Base-by-base conservation (phyloP, 2,888 invertebrate species). In the Drosophila siamana region DNA sequence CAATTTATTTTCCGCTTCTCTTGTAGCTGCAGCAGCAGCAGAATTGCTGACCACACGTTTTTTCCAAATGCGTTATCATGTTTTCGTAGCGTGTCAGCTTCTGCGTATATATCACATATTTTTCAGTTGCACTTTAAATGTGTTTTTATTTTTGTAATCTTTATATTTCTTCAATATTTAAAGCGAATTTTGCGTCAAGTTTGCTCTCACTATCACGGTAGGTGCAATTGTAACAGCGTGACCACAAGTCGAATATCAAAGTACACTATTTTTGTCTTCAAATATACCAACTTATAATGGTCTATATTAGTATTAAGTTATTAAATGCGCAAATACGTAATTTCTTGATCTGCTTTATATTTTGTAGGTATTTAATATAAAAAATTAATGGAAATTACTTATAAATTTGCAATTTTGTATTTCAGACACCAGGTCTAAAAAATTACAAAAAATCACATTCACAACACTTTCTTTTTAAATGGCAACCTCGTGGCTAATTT, bases 41-140 rank as follows among this genome's bases (percentile, higher is more conserved):
- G 33, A 59, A 24, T 69, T 48, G 84, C 68, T 74, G 86, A 66
- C 73, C 84, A 84, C 80, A 80, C 86, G 83, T 68, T 65, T 71
- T 71, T 78, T 82, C 30, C 60, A 74, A 74, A 55, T 19, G 46
- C 79, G 80, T 83, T 84, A 77, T 48, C 40, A 47, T 55, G 54
- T 9, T 38, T 13, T 22, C 7, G 4, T 7, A 38, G 48, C 15
- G 26, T 41, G 13, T 41, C 24, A 26, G 33, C 41, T 54, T 22
- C 13, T 8, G 8, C 4, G n/a, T n/a, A 13, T 52, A 22, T 43
- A 69, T 69, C 59, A 69, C 70, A 73, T 66, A 47, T 47, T 50
- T 11, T 40, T 6, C 40, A 9, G 36, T 36, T 30, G 50, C 67
- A 54, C 62, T 46, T 59, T 16, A 57, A 85, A 61, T 60, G 44